phyloP scores from a whole-genome alignment of 2,113 vertebrate genomes.

The Lasiurus borealis region DNA sequence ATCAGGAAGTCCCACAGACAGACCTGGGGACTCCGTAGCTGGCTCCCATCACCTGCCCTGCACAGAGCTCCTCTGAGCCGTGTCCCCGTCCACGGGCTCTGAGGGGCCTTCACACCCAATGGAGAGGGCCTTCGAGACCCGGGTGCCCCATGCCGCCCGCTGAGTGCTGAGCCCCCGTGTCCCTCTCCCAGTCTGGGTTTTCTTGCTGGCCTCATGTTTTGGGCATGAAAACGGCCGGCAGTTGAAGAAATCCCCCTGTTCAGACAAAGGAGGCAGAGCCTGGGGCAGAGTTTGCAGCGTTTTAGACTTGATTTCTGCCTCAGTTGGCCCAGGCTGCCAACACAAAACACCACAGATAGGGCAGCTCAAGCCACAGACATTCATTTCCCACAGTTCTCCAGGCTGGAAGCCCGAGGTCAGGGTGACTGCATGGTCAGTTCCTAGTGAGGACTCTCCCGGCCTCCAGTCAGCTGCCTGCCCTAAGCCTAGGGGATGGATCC shows the following conservation, averaged over 20 bases:
- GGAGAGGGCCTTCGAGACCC: not conserved
- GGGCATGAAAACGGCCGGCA: accelerated
- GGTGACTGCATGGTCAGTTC: accelerated
- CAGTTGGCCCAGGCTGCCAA: not conserved
- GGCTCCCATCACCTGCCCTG: not conserved
- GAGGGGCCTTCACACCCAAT: not conserved
- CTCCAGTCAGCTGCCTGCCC: accelerated
- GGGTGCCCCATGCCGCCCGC: not conserved
- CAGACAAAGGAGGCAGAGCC: not conserved
- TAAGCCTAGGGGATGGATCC: not conserved
- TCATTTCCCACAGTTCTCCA: accelerated
- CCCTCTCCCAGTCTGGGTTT: not conserved
- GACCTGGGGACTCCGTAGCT: accelerated
- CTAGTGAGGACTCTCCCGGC: accelerated
- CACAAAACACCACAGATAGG: not conserved
- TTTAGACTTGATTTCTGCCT: not conserved
- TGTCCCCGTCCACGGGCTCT: not conserved
- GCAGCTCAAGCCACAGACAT: not conserved
- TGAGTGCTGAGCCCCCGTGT: accelerated
- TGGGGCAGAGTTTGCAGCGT: accelerated
- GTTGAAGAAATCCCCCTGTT: no score
- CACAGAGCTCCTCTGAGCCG: not conserved
- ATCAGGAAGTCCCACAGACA: accelerated
- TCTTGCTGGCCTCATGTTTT: not conserved
- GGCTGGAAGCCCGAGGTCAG: not conserved